Percentiles rank a stretch among this genome's conserved stretches.
Conservation (phyloP, 1,140 invertebrate genomes). For the Subanguina moxae region DNA sequence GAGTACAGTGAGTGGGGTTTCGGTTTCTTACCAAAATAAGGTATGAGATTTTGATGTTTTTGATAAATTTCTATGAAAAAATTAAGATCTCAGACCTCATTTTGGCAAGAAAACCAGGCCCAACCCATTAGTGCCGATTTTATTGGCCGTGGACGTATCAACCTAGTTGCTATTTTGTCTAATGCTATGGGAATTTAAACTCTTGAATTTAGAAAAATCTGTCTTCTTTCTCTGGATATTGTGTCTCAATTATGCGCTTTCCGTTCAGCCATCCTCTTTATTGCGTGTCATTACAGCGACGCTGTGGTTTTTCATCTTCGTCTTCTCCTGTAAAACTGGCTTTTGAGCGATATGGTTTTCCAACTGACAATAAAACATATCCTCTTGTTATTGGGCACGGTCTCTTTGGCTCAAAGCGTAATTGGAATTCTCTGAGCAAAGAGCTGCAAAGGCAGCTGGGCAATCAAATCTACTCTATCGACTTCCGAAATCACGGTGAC, state of each 20-base stretch:
- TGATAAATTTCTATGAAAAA: too few species aligned
- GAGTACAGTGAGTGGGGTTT: too few species aligned
- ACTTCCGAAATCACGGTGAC: slow-evolving; percentile 50
- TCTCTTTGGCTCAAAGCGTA: slow-evolving; percentile 48
- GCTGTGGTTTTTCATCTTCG: slow-evolving; percentile 7
- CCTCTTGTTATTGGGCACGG: slow-evolving; percentile 40
- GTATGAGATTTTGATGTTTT: too few species aligned
- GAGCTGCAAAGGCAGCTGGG: slow-evolving; percentile 38
- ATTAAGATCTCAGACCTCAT: too few species aligned
- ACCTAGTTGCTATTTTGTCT: too few species aligned
- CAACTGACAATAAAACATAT: slow-evolving; percentile 15
- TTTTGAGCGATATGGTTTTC: slow-evolving; percentile 6
- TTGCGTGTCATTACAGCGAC: neutral
- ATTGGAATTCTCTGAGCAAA: slow-evolving; percentile 53
- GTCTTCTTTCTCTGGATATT: too few species aligned
- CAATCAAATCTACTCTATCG: slow-evolving; percentile 45
- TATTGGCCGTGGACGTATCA: too few species aligned
- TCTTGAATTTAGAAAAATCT: too few species aligned
- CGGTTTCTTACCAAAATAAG: too few species aligned
- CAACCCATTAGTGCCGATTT: too few species aligned
- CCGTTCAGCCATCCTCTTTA: neutral
- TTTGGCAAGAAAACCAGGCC: too few species aligned
- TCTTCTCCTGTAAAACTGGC: slow-evolving; percentile 3
- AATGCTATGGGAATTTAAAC: too few species aligned
- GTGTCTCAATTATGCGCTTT: neutral